Percentiles rank a stretch among this genome's conserved stretches.
phyloP scores from a whole-genome alignment of 2,797 vertebrate species.

The Synaphobranchus kaupii region DNA sequence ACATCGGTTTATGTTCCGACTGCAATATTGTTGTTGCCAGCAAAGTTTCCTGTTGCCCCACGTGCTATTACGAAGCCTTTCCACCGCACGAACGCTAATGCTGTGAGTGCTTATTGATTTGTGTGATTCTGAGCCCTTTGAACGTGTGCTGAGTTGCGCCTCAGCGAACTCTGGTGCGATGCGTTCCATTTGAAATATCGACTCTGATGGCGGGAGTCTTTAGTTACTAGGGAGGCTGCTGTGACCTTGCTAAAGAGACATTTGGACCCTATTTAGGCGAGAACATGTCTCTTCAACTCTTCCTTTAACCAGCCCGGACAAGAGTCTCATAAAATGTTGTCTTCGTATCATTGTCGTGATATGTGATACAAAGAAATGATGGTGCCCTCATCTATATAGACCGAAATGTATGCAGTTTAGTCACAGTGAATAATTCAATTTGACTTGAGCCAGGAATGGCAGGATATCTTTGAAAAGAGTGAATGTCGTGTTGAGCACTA shows the following conservation, averaged over 20 bases:
- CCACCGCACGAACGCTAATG: background rate
- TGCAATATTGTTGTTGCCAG: background rate
- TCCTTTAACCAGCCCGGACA: background rate
- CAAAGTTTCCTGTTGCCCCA: background rate
- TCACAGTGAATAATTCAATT: background rate
- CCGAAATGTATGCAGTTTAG: background rate
- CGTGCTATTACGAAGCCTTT: background rate
- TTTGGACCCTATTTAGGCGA: background rate
- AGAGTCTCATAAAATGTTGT: background rate
- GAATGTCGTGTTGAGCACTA: conserved; percentile 31
- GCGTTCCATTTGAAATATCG: background rate
- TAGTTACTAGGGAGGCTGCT: background rate
- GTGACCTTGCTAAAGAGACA: background rate
- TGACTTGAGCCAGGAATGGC: background rate
- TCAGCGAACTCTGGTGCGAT: background rate
- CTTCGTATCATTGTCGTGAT: background rate
- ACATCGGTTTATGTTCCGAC: background rate
- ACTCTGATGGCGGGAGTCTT: background rate
- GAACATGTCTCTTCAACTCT: background rate
- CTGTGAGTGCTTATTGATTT: background rate
- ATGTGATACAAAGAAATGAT: background rate
- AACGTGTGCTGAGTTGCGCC: background rate
- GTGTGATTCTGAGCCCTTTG: background rate
- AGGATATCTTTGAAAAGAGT: background rate
- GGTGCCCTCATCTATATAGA: background rate